Conservation (phyloP, 2,113 vertebrate species). For the Physeter macrocephalus region DNA sequence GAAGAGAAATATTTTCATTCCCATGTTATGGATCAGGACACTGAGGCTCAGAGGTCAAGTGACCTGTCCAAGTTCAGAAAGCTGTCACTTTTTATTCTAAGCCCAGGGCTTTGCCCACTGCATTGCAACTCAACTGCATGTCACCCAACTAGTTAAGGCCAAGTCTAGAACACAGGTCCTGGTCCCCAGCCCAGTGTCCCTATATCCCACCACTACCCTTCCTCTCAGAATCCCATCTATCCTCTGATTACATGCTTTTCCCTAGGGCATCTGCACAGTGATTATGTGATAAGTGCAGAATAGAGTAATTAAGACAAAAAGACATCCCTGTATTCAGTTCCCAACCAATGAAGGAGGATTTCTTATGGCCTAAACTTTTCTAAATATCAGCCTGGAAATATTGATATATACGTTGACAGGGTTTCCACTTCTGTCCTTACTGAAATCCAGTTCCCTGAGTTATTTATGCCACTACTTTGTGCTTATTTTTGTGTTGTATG, state of each 20-base stretch:
- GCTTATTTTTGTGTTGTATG: neutral
- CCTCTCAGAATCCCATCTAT: neutral
- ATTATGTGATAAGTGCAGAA: conserved; percentile 43
- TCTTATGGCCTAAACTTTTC: neutral
- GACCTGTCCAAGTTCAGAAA: neutral
- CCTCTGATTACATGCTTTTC: neutral
- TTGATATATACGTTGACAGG: neutral
- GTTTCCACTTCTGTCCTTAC: neutral
- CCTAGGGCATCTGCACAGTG: neutral
- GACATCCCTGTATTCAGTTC: neutral
- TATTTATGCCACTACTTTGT: neutral
- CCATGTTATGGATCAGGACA: neutral
- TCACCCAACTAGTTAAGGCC: neutral
- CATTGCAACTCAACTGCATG: neutral
- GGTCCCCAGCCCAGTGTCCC: neutral
- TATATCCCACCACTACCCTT: neutral
- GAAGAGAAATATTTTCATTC: neutral
- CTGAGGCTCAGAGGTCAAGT: neutral
- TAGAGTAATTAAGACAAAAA: conserved; percentile 7
- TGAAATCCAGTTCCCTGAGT: neutral
- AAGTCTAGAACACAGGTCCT: neutral
- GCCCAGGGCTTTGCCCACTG: neutral
- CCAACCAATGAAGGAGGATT: neutral
- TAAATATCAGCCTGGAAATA: neutral
- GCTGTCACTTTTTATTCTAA: neutral